A percentile compares a stretch with the other conserved stretches of the same genome.
Conservation (phyloP, 2,888 invertebrate species). For the Drosophila siamana region DNA sequence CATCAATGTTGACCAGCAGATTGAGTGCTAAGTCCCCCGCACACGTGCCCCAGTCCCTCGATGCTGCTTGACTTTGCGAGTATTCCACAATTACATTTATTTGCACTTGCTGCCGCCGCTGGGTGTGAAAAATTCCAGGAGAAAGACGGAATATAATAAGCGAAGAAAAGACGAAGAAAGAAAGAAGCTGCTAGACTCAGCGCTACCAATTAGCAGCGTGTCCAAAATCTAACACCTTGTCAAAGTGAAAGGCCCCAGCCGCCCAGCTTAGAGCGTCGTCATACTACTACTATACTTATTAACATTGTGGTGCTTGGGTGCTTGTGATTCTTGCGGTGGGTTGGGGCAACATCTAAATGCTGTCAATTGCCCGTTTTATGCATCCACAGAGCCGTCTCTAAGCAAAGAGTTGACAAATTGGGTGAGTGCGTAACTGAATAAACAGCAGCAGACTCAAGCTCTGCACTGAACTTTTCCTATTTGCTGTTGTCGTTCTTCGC, state of each 20-base stretch:
- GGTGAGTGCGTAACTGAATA: slow-evolving; percentile 48
- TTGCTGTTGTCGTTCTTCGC: slow-evolving; percentile 41
- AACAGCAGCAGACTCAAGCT: slow-evolving; percentile 34
- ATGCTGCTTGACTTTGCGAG: slow-evolving; percentile 52
- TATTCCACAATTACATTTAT: slow-evolving; percentile 41
- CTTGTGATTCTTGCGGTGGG: slow-evolving; percentile 27
- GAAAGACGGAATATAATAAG: slow-evolving; percentile 29
- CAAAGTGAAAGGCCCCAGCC: slow-evolving; percentile 68
- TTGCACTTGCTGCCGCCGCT: slow-evolving; percentile 37
- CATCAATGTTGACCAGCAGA: slow-evolving; percentile 47
- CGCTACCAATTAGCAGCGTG: slow-evolving; percentile 65
- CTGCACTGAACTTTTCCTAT: slow-evolving; percentile 19
- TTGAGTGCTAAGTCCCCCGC: slow-evolving; percentile 36
- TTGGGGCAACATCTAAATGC: slow-evolving; percentile 60
- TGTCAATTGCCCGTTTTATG: slow-evolving; percentile 75
- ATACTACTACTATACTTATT: background rate
- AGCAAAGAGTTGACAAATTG: slow-evolving; percentile 29
- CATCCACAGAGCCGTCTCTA: slow-evolving; percentile 42
- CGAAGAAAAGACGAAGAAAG: slow-evolving; percentile 8
- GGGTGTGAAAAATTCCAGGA: slow-evolving; percentile 51
- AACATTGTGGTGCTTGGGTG: background rate
- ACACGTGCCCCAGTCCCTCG: slow-evolving; percentile 4
- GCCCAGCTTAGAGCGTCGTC: slow-evolving; percentile 1
- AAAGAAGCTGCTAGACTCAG: slow-evolving; percentile 32
- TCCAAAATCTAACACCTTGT: slow-evolving; percentile 73